A percentile compares a stretch with the other conserved stretches of the same genome.
phyloP scores from a whole-genome alignment of 2,113 vertebrate genomes.

The Indicator maculatus region DNA sequence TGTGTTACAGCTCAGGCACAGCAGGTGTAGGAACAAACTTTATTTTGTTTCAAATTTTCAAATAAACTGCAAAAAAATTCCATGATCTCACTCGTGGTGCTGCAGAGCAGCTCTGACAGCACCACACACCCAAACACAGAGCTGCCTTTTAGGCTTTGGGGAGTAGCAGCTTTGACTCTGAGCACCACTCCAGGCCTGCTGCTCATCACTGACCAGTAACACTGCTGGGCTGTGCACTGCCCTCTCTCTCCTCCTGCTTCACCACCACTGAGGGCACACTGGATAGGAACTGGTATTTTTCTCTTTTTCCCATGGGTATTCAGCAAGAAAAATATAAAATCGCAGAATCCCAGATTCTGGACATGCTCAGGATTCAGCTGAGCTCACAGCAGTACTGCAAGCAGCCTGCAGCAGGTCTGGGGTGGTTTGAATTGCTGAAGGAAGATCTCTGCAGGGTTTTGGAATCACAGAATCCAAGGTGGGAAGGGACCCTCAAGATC shows the following conservation, averaged over 20 bases:
- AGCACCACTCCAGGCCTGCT: background rate
- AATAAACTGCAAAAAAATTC: constrained; percentile 76
- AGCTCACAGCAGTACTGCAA: background rate
- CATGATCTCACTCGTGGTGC: constrained; percentile 78
- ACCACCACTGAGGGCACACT: background rate
- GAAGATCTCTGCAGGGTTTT: background rate
- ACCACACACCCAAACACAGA: constrained; percentile 71
- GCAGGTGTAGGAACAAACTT: constrained; percentile 77
- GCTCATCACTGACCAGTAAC: background rate
- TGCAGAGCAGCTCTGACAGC: constrained; percentile 75
- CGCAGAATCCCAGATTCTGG: no score
- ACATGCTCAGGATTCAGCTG: background rate
- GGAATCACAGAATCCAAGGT: background rate
- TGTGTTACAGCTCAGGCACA: constrained; percentile 68
- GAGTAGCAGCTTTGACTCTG: background rate
- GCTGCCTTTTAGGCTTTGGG: constrained; percentile 25
- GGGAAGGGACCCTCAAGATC: no score
- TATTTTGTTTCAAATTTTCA: constrained; percentile 57
- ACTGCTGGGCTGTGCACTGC: background rate
- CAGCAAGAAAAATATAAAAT: background rate
- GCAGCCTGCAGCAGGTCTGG: background rate
- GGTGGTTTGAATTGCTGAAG: background rate
- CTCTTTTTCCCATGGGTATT: background rate
- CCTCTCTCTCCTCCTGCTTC: background rate
- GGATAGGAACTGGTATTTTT: background rate